Evolutionary conservation across 2,888 invertebrate genomes (phyloP).

Genomic region (Entomobrya proxima): DNA sequence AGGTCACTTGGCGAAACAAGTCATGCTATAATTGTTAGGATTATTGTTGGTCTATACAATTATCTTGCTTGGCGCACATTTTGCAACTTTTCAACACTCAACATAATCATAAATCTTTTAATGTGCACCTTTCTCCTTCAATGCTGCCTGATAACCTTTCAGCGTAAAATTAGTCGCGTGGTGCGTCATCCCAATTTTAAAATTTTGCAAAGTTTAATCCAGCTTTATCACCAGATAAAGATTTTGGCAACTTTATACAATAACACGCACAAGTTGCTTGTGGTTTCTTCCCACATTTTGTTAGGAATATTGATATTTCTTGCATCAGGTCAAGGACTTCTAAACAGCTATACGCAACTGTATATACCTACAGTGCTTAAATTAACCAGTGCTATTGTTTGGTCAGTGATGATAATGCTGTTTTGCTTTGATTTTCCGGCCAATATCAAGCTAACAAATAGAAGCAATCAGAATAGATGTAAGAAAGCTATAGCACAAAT

Average conservation of each 20-base stretch:
- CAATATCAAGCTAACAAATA: background rate
- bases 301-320: background rate
- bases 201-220: background rate
- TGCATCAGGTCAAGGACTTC: background rate
- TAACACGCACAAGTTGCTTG: background rate
- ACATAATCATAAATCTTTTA: conserved; percentile 4
- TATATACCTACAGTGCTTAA: background rate
- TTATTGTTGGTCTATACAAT: background rate
- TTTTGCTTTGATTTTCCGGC: conserved; percentile 36
- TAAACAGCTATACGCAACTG: background rate
- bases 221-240: background rate
- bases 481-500: background rate
- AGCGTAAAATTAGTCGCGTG: background rate
- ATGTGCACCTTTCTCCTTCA: background rate
- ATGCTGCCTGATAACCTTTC: background rate
- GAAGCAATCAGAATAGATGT: background rate
- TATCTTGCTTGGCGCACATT: background rate
- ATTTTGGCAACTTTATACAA: background rate
- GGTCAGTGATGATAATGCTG: background rate
- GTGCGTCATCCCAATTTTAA: background rate
- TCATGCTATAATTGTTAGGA: no score
- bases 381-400: background rate
- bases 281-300: background rate
- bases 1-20: background rate
- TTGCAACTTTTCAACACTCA: background rate